Percentiles rank a stretch among this genome's conserved stretches.
Evolutionary conservation across 1,140 invertebrate genomes (phyloP).

Genomic region (Drosophila lacteicornis): DNA sequence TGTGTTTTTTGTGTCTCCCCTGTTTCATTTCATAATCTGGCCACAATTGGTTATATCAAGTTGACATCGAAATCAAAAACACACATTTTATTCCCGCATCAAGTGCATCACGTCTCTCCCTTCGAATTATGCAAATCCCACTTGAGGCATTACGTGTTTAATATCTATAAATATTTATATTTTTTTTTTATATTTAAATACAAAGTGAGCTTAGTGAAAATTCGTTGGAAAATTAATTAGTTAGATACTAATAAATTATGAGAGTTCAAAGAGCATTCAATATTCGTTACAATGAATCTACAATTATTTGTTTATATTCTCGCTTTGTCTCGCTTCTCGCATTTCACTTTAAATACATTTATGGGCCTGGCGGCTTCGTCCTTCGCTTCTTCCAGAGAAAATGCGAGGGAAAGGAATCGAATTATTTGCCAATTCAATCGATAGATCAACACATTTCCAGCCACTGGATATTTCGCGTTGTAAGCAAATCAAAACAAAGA

Average conservation of each 20-base stretch:
- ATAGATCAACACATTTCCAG: not conserved
- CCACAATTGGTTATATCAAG: constrained; percentile 40
- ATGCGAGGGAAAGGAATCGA: constrained; percentile 11
- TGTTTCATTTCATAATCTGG: constrained; percentile 17
- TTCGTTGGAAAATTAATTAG: too few relatives aligned
- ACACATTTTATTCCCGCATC: not conserved
- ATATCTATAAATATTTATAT: too few relatives aligned
- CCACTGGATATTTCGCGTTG: not conserved
- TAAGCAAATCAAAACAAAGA: constrained; percentile 4
- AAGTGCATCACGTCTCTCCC: not conserved
- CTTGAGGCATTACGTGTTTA: too few relatives aligned
- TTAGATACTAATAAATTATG: too few relatives aligned
- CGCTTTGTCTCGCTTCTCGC: not conserved
- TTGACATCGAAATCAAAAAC: constrained; percentile 24
- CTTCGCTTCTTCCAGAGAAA: constrained; percentile 5
- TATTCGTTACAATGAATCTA: not conserved
- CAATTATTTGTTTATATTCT: not conserved
- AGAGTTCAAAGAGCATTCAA: not conserved
- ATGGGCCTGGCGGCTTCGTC: not conserved
- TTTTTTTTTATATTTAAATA: too few relatives aligned
- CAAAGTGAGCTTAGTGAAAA: too few relatives aligned
- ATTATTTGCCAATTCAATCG: constrained; percentile 12
- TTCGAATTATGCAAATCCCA: not conserved
- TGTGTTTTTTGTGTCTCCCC: constrained; percentile 3
- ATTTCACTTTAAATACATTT: constrained; percentile 19